These are phyloP conservation scores for Halictus ligatus DNA, from an alignment of 2,888 invertebrate genomes.

Conservation along the genomic window DNA sequence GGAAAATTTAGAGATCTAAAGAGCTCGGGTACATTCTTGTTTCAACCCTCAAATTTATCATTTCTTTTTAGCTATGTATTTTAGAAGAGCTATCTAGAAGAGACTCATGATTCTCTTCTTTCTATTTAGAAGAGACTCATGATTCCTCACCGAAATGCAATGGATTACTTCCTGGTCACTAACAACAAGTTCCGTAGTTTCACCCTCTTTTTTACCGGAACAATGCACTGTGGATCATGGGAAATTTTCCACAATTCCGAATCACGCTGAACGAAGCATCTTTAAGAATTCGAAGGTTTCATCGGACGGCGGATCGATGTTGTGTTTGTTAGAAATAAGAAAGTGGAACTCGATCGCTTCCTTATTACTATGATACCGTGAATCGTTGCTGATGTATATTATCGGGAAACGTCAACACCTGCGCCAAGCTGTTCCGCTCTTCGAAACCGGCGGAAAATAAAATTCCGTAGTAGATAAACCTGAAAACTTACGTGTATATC, in stretches of 20 bases:
- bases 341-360: constrained; percentile 7
- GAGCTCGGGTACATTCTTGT: background rate
- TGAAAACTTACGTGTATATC: background rate
- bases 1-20: background rate
- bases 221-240: too few species aligned
- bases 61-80: background rate
- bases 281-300: background rate
- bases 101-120: too few species aligned
- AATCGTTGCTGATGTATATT: constrained; percentile 14
- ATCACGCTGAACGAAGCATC: background rate
- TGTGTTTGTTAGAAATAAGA: background rate
- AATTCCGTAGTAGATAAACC: constrained; percentile 27
- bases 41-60: background rate
- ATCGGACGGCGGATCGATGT: background rate
- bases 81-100: too few species aligned
- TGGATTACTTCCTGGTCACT: too few species aligned
- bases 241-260: background rate
- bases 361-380: background rate
- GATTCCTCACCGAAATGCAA: too few species aligned
- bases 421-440: constrained; percentile 22
- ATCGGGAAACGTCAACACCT: constrained; percentile 29
- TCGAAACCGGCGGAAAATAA: constrained; percentile 20
- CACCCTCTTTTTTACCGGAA: too few species aligned
- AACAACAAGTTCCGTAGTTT: too few species aligned
- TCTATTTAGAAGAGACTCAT: too few species aligned